Evolutionary conservation across 2,888 invertebrate species (phyloP), one percentile per base, ranked within the genome.

Genomic region (Hyles lineata): DNA sequence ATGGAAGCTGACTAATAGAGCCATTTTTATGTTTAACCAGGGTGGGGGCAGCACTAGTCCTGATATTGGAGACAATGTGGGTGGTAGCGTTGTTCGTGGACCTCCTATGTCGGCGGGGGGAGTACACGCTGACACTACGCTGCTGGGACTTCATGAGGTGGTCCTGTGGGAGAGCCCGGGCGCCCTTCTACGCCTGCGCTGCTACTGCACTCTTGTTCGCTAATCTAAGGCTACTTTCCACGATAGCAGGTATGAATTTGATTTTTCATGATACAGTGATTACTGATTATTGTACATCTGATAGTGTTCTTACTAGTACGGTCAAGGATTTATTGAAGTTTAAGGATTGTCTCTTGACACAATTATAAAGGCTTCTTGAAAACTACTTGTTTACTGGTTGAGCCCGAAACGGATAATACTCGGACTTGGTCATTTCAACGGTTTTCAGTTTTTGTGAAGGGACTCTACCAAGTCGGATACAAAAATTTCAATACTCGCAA

Each of bases 41-140:
- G 17, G 89, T 89, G 17, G 93, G 93, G 1, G 91, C 94, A 72
- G 92, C 88, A 1, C 76, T 90, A 62, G 89, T 94, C 6, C 83
- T 94, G n/a, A 77, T 93, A 8, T 76, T 94, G 76, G 94, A 94
- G 83, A 94, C 94, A 43, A 94, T 94, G 94, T 94, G 94, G 94
- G 94, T 93, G 59, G 90, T 86, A 9, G 94, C 94, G 0, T 74
- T 94, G 3, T 94, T 94, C 80, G 90, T 94, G 74, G 94, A 94
- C 82, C 83, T 94, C 25, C 83, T 94, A 11, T 92, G 92, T 72
- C 89, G 94, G 0, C 86, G 93, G 0, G 94, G 94, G 9, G 94
- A 94, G 73, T 94, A 94, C 81, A 90, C 94, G 0, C 76, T 93
- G 71, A 85, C 90, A 1, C 82, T 94, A 21, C 86, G 94, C 0